Conservation (phyloP, 2,797 vertebrate species). For the Glossophaga mutica region DNA sequence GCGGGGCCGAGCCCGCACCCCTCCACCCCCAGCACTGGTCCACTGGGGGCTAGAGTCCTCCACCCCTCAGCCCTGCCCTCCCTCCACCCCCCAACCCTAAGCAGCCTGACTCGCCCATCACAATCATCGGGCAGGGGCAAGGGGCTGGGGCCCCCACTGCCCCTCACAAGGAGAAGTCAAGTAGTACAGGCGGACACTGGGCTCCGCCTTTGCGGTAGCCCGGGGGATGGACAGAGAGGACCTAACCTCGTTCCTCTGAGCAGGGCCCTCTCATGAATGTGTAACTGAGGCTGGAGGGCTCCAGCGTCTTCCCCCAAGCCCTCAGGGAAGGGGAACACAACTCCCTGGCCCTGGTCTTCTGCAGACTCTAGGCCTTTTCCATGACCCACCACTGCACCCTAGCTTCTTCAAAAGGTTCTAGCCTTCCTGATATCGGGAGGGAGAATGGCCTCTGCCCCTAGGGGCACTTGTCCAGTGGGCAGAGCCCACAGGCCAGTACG, state of each 20-base stretch:
- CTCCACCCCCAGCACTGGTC: neutral
- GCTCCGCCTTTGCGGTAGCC: neutral
- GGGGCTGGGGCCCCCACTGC: neutral
- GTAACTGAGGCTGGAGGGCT: neutral
- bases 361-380: neutral
- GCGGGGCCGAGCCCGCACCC: slow-evolving; percentile 44
- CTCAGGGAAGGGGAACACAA: neutral
- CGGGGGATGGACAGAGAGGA: neutral
- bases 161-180: neutral
- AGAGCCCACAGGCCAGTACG: neutral
- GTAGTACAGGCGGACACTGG: too few relatives aligned
- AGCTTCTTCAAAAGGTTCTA: neutral
- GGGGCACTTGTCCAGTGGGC: neutral
- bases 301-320: neutral
- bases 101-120: neutral
- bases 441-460: neutral
- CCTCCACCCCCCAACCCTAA: too few relatives aligned
- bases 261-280: neutral
- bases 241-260: neutral
- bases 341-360: neutral
- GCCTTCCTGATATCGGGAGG: neutral
- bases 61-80: neutral
- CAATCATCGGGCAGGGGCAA: neutral
- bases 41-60: neutral
- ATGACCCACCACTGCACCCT: too few relatives aligned